Conservation (phyloP, 2,888 invertebrate genomes). For the Carabus problematicus region DNA sequence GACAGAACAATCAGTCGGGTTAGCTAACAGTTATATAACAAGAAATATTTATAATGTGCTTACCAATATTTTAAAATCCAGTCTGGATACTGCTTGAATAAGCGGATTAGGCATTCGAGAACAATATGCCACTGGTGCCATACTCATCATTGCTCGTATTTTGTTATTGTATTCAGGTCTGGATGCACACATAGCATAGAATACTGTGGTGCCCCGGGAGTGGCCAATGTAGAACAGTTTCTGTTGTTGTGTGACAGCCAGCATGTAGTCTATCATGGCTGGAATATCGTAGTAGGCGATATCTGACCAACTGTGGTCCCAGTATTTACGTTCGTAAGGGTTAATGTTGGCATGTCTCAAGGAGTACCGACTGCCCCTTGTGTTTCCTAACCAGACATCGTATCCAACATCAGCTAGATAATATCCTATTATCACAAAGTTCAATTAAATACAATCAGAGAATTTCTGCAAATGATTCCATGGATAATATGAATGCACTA, state of each 20-base stretch:
- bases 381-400: slow-evolving; percentile 67
- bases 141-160: slow-evolving; percentile 69
- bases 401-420: slow-evolving; percentile 59
- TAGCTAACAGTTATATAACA: neutral
- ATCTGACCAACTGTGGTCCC: slow-evolving; percentile 77
- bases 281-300: slow-evolving; percentile 82
- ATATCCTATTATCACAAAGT: slow-evolving; percentile 56
- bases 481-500: neutral
- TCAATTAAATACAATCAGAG: neutral
- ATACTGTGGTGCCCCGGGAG: slow-evolving; percentile 77
- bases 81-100: slow-evolving; percentile 48
- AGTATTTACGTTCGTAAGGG: slow-evolving; percentile 49
- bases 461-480: neutral
- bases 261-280: slow-evolving; percentile 78
- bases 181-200: slow-evolving; percentile 71
- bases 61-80: slow-evolving; percentile 46
- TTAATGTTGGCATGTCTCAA: slow-evolving; percentile 58
- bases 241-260: slow-evolving; percentile 63
- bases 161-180: slow-evolving; percentile 72
- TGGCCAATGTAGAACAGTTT: slow-evolving; percentile 81
- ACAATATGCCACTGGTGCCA: slow-evolving; percentile 75
- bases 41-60: slow-evolving; percentile 20
- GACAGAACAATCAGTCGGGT: neutral
- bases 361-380: slow-evolving; percentile 66
- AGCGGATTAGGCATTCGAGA: slow-evolving; percentile 60